Base-by-base conservation (phyloP, 2,888 invertebrate species). In the Hemistola chrysoprasaria region DNA sequence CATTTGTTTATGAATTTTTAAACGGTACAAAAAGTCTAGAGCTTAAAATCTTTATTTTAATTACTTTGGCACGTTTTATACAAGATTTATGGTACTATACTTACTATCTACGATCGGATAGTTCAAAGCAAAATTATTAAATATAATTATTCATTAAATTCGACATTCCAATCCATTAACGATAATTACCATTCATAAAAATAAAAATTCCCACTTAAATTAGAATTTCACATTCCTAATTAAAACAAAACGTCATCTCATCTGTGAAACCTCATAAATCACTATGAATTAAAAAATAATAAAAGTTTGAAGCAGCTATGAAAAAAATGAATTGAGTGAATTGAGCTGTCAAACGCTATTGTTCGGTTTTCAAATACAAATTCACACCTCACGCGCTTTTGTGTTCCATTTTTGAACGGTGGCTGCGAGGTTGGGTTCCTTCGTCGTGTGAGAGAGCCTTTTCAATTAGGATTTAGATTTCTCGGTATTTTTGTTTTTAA, bases 311-410 rank as follows among this genome's bases (percentile, higher is more conserved):
- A 54, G 61, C 58, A 58, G 43, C 55, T 50, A 52, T 36, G 29
- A 67, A 68, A 65, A 70, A 65, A 63, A 61, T n/a, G n/a, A n/a
- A n/a, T n/a, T n/a, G n/a, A n/a, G n/a, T n/a, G 57, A 64, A 77
- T 71, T 65, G 73, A 70, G 65, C 74, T 72, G 75, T 76, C 77
- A 76, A 72, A 68, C 38, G 40, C 56, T 53, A 64, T 78, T 78
- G 77, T 78, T 69, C 62, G 53, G 63, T 59, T 62, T 68, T 67
- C 65, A 69, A 65, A 65, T 59, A 60, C 51, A 49, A 55, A 57
- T 63, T 70, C 67, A 63, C 68, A 66, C 69, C 70, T 69, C 57
- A 58, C 55, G 50, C 35, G 47, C 50, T 52, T 55, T 55, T 50
- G 56, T 52, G 23, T 47, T 44, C 40, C 32, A 44, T 36, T 37